phyloP scores from a whole-genome alignment of 2,113 vertebrate species.

The Pelvicachromis taeniatus region DNA sequence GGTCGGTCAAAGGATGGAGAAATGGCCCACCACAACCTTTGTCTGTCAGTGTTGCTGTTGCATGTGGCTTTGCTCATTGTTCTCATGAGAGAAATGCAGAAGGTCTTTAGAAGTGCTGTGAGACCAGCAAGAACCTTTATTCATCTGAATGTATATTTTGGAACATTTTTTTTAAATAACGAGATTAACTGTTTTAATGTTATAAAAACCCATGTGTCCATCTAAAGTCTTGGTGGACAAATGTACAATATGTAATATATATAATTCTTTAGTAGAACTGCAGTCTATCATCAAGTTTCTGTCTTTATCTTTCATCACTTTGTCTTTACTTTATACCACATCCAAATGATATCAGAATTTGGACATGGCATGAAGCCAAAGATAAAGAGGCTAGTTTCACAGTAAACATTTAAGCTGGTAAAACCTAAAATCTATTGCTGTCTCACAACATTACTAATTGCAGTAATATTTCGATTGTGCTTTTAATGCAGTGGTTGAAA shows the following conservation, averaged over 20 bases:
- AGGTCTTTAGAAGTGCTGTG: neutral
- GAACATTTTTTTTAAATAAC: neutral
- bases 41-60: fast-evolving
- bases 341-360: too few relatives aligned
- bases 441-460: too few relatives aligned
- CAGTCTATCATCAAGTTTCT: neutral
- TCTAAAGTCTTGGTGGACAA: neutral
- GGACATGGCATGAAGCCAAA: too few relatives aligned
- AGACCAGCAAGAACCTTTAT: neutral
- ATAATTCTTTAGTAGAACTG: fast-evolving
- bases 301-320: too few relatives aligned
- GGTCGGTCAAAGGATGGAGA: neutral
- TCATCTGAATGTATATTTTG: fast-evolving
- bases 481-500: too few relatives aligned
- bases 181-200: fast-evolving
- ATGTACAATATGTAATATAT: neutral
- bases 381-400: too few relatives aligned
- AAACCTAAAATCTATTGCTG: too few relatives aligned
- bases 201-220: fast-evolving
- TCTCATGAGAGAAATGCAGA: fast-evolving
- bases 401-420: too few relatives aligned
- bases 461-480: too few relatives aligned
- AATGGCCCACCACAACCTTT: neutral
- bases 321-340: too few relatives aligned
- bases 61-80: neutral